phyloP scores from a whole-genome alignment of 2,797 vertebrate species.

The Myripristis murdjan region DNA sequence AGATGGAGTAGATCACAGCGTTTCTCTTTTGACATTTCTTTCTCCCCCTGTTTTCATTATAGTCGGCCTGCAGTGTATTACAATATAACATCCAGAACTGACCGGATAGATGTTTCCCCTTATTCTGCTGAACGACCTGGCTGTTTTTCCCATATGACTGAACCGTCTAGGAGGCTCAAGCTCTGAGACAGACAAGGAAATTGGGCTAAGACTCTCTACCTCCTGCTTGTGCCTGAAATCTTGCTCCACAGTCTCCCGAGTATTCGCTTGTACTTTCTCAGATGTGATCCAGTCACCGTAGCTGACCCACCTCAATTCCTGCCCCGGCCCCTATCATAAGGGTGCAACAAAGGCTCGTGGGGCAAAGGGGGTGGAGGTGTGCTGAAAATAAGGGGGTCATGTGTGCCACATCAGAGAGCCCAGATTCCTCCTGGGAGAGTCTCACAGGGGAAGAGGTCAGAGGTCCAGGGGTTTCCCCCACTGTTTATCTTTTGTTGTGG shows the following conservation, averaged over 20 bases:
- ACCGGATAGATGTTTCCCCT: slow-evolving; percentile 50
- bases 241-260: slow-evolving; percentile 50
- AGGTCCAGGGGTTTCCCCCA: slow-evolving; percentile 66
- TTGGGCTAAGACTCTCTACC: slow-evolving; percentile 53
- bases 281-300: slow-evolving; percentile 61
- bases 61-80: slow-evolving; percentile 62
- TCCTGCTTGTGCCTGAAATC: slow-evolving; percentile 45
- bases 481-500: slow-evolving; percentile 71
- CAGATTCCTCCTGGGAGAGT: slow-evolving; percentile 65
- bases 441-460: slow-evolving; percentile 62
- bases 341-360: slow-evolving; percentile 33
- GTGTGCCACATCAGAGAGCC: slow-evolving; percentile 70
- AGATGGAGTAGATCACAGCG: slow-evolving; percentile 69
- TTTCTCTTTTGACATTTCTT: slow-evolving; percentile 63
- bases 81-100: slow-evolving; percentile 41
- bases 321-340: slow-evolving; percentile 13
- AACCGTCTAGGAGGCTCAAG: slow-evolving; percentile 64
- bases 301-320: slow-evolving; percentile 36
- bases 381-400: slow-evolving; percentile 50
- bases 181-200: slow-evolving; percentile 64
- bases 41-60: slow-evolving; percentile 58
- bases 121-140: slow-evolving; percentile 18
- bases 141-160: slow-evolving; percentile 52
- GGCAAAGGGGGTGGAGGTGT: slow-evolving; percentile 13
- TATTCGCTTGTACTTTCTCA: slow-evolving; percentile 30